Percentiles rank a stretch among this genome's conserved stretches.
Evolutionary conservation across 2,797 vertebrate genomes (phyloP).

Genomic region (Knipowitschia caucasica): DNA sequence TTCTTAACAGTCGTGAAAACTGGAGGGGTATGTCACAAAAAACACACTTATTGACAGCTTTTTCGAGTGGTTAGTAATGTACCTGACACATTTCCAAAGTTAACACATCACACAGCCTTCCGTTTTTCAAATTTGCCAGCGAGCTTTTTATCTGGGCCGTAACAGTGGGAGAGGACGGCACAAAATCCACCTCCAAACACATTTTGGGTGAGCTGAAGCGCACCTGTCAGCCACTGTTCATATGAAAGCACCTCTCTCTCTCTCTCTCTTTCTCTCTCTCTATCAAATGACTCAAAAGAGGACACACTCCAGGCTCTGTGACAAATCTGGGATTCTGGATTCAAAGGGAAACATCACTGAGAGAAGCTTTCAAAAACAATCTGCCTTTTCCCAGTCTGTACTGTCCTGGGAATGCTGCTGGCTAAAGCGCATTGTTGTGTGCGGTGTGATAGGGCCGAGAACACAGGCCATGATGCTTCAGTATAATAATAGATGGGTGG

Average conservation of each 20-base stretch:
- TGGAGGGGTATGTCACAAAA: not conserved
- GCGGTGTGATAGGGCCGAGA: no score
- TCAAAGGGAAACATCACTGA: slow-evolving; percentile 46
- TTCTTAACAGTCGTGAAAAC: no score
- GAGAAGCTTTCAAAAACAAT: slow-evolving; percentile 45
- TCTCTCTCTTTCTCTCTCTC: slow-evolving; percentile 50
- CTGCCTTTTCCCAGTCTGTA: slow-evolving; percentile 28
- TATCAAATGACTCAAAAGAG: no score
- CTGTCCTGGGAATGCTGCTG: not conserved
- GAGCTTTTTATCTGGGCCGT: slow-evolving; percentile 49
- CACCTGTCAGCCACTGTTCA: slow-evolving; percentile 63
- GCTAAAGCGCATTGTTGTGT: slow-evolving; percentile 5
- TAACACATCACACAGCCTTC: slow-evolving; percentile 33
- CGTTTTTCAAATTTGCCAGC: slow-evolving; percentile 42
- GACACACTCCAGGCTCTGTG: slow-evolving; percentile 35
- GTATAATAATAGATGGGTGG: no score
- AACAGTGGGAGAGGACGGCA: slow-evolving; percentile 53
- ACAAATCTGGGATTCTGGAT: slow-evolving; percentile 51
- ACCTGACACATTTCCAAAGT: slow-evolving; percentile 29
- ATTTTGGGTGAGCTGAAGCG: slow-evolving; percentile 55
- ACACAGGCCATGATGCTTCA: no score
- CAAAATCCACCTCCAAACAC: slow-evolving; percentile 49
- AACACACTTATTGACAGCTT: slow-evolving; percentile 13
- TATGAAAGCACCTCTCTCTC: slow-evolving; percentile 50
- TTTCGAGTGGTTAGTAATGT: slow-evolving; percentile 9